Base-by-base conservation (phyloP, 1,140 invertebrate species). In the Drosophila auraria region DNA sequence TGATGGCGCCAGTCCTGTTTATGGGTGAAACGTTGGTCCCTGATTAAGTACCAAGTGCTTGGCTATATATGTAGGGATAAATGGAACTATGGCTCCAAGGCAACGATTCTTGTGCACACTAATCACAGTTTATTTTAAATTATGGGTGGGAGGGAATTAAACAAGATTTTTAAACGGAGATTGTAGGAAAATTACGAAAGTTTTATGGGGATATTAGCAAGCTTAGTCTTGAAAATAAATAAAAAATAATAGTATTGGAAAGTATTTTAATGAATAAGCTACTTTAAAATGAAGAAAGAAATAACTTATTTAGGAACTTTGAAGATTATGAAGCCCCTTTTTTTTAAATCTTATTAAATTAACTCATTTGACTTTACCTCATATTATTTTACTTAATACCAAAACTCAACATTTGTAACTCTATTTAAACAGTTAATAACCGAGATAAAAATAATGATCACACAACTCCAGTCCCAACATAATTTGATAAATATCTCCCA, bases 1-100 rank as follows among this genome's bases (percentile, higher is more conserved):
- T 62, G 73, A 30, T 60, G 83, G 83, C 83, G 83, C 83, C 83
- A 86, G 51, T 53, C 51, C 63, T 70, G 75, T 83, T 87, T 87
- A 83, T 83, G 80, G 60, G 30, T 53, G 38, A 68, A 40, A 51
- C 57, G 61, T 56, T 64, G 51, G 50, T 9, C 40, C 61, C 74
- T 75, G 74, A 78, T 66, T 56, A 78, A 84, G 81, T 78, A 50
- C 53, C 44, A 49, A 81, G 57, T 78, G 44, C 66, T 70, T 59
- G 59, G 42, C 72, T 65, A 38, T n/a, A 38, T 6, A 42, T 49
- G 45, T 5, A 6, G 3, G 36, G 15, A 44, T 59, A 30, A 14
- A 15, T 40, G 25, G 15, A 54, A 23, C 38, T 23, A 53, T 53
- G 49, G 20, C 11, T 15, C 40, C 15, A 33, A 47, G 49, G n/a